Percentiles rank a stretch among this genome's conserved stretches.
phyloP scores from a whole-genome alignment of 53 echinoderm and acorn worm genomes.

The Temnopleurus reevesii region DNA sequence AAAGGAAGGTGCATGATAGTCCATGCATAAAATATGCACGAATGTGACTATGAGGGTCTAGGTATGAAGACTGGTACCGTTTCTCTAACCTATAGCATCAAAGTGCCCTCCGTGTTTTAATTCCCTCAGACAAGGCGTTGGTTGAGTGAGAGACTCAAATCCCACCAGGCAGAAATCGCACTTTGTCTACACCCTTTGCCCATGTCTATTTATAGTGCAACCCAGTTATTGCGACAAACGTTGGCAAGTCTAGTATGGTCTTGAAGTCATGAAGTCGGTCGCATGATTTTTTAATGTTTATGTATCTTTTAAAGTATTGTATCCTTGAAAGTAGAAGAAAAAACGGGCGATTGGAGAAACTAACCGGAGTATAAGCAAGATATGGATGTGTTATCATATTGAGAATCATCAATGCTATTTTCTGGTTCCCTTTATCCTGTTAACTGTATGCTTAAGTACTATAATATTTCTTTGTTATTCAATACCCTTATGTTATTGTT shows the following conservation, averaged over 20 bases:
- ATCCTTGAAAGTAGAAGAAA: not conserved
- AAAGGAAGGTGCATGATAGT: no score
- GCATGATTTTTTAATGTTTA: not conserved
- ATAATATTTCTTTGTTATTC: no score
- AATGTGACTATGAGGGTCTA: not conserved
- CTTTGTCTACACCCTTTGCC: constrained; percentile 8
- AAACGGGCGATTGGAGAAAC: no score
- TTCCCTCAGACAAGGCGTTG: not conserved
- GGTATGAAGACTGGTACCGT: not conserved
- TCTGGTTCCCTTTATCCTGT: no score
- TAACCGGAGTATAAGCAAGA: not conserved
- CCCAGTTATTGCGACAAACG: not conserved
- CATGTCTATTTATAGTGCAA: not conserved
- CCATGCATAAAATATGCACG: not conserved
- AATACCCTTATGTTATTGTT: no score
- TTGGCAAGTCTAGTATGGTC: not conserved
- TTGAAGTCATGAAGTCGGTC: constrained; percentile 19
- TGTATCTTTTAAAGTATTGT: not conserved
- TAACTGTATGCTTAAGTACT: no score
- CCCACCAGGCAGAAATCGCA: not conserved
- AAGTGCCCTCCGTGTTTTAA: not conserved
- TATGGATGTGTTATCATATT: not conserved
- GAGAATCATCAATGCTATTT: no score
- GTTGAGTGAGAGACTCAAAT: not conserved
- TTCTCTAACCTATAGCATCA: not conserved